Evolutionary conservation across 2,113 vertebrate genomes (phyloP), one percentile per base, ranked within the genome.

Genomic region (Heptranchias perlo): DNA sequence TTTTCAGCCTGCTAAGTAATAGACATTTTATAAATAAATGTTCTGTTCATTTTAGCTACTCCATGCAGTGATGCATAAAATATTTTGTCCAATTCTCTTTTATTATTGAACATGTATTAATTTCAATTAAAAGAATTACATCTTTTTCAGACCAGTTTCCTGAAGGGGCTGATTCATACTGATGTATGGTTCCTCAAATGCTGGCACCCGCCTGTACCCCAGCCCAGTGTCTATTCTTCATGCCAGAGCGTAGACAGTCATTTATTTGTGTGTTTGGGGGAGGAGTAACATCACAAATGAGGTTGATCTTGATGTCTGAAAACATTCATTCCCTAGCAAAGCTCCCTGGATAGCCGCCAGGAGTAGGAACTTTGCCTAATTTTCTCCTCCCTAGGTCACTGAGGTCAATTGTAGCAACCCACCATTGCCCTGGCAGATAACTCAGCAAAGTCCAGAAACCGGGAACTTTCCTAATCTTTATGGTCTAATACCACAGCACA

Each of bases 21-120:
- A n/a, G 16, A 64, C 3, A 93, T 39, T 93, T 93, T 93, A 93
- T 93, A 62, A n/a, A 93, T 93, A 18, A 93, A 93, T 62, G 31
- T 18, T 58, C 25, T 39, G n/a, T 93, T 64, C 89, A 39, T 39
- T 62, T 93, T 39, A 64, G 89, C 58, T 39, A 47, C 54, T 93
- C 0, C 58, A 93, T 44, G n/a, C n/a, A 93, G 58, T 62, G 35
- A 64, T 62, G 58, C 58, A 62, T 61, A 92, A 39, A 31, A 64
- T 39, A 93, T 62, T 61, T 58, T 62, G 58, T n/a, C 87, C 87
- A 93, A 93, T 62, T 93, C 18, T 23, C 54, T 92, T 92, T 35
- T 62, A 64, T 64, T 64, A 39, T 8, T 44, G 39, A 62, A 39
- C 58, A n/a, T 25, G 18, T 16, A 92, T 93, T 93, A 39, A 61